Base-by-base conservation (phyloP, 2,797 vertebrate species). In the Pseudomugil gertrudae region DNA sequence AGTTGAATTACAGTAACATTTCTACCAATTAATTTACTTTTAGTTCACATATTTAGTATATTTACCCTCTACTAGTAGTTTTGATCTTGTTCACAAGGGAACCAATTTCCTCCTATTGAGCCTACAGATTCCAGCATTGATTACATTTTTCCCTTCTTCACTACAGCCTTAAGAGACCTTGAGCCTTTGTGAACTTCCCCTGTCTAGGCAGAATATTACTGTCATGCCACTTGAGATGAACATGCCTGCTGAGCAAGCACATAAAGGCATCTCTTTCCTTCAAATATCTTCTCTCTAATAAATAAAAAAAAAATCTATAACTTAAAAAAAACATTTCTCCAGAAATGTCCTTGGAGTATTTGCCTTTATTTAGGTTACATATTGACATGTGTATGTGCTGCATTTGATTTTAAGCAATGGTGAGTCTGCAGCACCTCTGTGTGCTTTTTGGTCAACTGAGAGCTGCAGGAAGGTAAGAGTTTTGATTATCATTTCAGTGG, bases 241-340 rank as follows among this genome's bases (percentile, higher is more conserved):
- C 57, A 29, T 62, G 32, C 60, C 19, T 47, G 8, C 26, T 17
- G 4, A 36, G 58, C 26, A 59, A 73, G 64, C 38, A 75, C 84
- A 27, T 67, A 70, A 58, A 74, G 81, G 76, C 84, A 33, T 33
- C 72, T 15, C 57, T 80, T 85, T 78, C 48, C 65, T 78, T 63
- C 51, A 53, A 15, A 61, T 52, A 38, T 45, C 21, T 15, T 36
- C 35, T 36, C 35, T 36, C 13, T 14, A 36, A 36, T 36, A 13
- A 36, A 14, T 36, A 14, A 36, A 15, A 36, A 36, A 36, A 10
- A 35, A n/a, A n/a, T 35, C 13, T 35, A 35, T 11, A 35, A 35
- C 10, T 35, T 11, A 11, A 32, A 35, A 35, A 10, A 35, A 35
- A 3, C 10, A 35, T 35, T 35, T 10, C 13, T 11, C 33, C 2